These are phyloP conservation scores for Sarcophaga subvicina DNA, from an alignment of 2,888 invertebrate genomes.

Conservation along the genomic window DNA sequence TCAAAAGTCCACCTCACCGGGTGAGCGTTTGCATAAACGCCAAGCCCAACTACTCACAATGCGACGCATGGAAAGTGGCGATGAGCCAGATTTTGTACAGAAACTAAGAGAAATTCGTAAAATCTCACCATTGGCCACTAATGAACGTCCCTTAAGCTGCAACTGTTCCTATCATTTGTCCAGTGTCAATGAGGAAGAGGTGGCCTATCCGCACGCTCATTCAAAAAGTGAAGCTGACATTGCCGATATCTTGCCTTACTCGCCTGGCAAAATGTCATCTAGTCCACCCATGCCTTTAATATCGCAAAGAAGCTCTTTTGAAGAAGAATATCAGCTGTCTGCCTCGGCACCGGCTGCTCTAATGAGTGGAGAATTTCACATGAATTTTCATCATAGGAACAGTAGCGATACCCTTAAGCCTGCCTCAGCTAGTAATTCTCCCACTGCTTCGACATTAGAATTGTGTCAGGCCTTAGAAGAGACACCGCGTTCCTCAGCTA, in stretches of 20 bases:
- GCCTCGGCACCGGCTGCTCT: conserved; percentile 77
- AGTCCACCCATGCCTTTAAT: conserved; percentile 56
- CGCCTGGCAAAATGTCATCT: conserved; percentile 27
- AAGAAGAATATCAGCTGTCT: conserved; percentile 76
- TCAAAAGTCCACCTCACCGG: conserved; percentile 52
- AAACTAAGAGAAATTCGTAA: conserved; percentile 78
- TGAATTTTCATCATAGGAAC: neutral
- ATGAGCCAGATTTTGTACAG: conserved; percentile 74
- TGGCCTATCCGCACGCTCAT: conserved; percentile 68
- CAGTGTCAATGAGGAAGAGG: conserved; percentile 57
- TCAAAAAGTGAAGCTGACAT: conserved; percentile 71
- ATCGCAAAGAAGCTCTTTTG: conserved; percentile 71
- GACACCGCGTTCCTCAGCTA: conserved; percentile 21
- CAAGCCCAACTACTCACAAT: conserved; percentile 67
- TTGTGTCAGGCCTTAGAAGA: conserved; percentile 74
- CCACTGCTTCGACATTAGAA: conserved; percentile 75
- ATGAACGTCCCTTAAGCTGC: conserved; percentile 81
- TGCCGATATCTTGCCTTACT: conserved; percentile 45
- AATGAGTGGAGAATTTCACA: conserved; percentile 71
- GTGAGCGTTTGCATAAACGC: conserved; percentile 65
- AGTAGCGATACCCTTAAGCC: conserved; percentile 23
- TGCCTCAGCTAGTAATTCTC: conserved; percentile 71
- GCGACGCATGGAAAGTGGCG: conserved; percentile 76
- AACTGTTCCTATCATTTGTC: conserved; percentile 73
- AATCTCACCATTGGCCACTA: conserved; percentile 82